phyloP scores from a whole-genome alignment of 2,888 invertebrate species.

The Troides oblongomaculatus region DNA sequence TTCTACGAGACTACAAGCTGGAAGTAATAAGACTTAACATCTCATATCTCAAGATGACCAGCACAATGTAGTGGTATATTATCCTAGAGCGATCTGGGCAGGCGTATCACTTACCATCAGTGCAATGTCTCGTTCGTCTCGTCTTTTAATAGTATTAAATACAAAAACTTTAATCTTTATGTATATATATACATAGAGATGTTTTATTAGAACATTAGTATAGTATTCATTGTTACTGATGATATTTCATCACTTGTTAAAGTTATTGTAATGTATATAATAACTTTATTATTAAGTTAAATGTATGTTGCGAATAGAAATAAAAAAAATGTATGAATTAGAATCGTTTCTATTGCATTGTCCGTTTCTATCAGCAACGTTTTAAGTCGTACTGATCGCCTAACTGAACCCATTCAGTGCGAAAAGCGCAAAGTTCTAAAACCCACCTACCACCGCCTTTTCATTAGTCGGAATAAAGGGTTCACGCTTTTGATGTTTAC shows the following conservation, averaged over 20 bases:
- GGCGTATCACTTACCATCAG: no score
- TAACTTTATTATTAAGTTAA: background rate
- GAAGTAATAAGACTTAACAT: no score
- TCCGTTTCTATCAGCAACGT: background rate
- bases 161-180: no score
- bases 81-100: no score
- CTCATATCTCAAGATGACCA: no score
- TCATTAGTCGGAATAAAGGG: constrained; percentile 17
- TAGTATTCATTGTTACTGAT: background rate
- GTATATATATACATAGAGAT: no score
- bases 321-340: background rate
- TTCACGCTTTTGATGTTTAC: constrained; percentile 22
- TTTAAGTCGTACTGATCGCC: constrained; percentile 14
- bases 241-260: background rate
- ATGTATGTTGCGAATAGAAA: background rate
- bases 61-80: no score
- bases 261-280: background rate
- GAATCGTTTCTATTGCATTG: constrained; percentile 1
- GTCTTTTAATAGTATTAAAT: no score
- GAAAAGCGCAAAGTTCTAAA: constrained; percentile 14
- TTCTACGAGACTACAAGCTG: no score
- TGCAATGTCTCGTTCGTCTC: no score
- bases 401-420: constrained; percentile 10
- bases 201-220: no score
- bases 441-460: constrained; percentile 13